phyloP scores from a whole-genome alignment of 2,797 vertebrate species.

The Hyperoplus lanceolatus region DNA sequence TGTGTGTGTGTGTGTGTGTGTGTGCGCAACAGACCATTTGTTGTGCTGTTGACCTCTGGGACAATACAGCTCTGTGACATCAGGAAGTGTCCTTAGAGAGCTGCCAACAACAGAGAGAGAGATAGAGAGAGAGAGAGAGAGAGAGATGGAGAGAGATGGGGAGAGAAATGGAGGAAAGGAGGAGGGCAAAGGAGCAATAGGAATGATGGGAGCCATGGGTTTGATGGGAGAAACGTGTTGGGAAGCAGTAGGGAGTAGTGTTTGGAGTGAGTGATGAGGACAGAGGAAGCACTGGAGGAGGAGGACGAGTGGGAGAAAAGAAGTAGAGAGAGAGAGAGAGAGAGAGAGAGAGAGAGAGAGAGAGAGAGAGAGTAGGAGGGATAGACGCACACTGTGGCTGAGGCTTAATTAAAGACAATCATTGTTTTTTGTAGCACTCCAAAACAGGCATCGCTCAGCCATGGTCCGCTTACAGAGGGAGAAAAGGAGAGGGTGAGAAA shows the following conservation, averaged over 20 bases:
- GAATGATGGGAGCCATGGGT: constrained; percentile 44
- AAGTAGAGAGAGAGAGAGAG: neutral
- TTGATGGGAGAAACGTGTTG: constrained; percentile 51
- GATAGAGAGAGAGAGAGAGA: constrained; percentile 39
- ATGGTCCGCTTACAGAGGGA: constrained; percentile 49
- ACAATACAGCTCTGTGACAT: constrained; percentile 79
- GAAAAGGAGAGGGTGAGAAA: neutral
- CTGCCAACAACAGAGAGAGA: constrained; percentile 61
- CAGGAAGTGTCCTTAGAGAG: constrained; percentile 78
- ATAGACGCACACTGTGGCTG: constrained; percentile 40
- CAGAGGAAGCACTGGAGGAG: constrained; percentile 18
- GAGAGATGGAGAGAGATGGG: constrained; percentile 25
- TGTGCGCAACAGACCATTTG: constrained; percentile 64
- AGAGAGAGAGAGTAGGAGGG: constrained; percentile 11
- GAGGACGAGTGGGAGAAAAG: constrained; percentile 18
- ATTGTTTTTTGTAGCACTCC: constrained; percentile 63
- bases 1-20: constrained; percentile 34
- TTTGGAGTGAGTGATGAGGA: neutral
- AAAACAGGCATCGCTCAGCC: constrained; percentile 53
- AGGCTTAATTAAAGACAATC: constrained; percentile 77
- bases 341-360: neutral
- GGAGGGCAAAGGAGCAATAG: constrained; percentile 38
- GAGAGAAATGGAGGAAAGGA: constrained; percentile 43
- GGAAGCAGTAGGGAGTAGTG: constrained; percentile 18
- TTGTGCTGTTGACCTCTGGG: constrained; percentile 74